Conservation (phyloP, 1,140 invertebrate species). For the Bilobella aurantiaca region DNA sequence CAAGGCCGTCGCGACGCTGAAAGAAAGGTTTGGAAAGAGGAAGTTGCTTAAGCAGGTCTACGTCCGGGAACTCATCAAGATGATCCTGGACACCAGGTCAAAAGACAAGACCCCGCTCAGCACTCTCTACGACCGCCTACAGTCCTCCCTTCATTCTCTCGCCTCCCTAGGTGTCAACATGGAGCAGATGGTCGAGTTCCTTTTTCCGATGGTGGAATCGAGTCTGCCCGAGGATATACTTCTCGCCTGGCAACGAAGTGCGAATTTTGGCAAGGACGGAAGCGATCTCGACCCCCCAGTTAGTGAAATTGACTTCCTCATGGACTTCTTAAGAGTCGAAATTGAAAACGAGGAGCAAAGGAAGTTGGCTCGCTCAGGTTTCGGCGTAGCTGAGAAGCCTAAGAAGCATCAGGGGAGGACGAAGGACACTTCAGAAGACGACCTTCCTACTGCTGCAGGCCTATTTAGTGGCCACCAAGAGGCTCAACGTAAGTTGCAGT, state of each 20-base stretch:
- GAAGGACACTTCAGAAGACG: neutral
- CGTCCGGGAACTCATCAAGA: neutral
- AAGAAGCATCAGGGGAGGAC: neutral
- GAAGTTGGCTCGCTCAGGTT: constrained; percentile 18
- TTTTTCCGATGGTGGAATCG: constrained; percentile 38
- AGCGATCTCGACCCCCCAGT: constrained; percentile 11
- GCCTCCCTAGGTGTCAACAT: constrained; percentile 36
- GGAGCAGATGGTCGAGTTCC: constrained; percentile 36
- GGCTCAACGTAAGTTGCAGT: neutral
- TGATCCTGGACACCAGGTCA: neutral
- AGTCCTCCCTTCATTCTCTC: constrained; percentile 36
- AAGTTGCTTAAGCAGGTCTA: neutral
- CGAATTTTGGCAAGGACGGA: neutral
- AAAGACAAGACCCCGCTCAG: neutral
- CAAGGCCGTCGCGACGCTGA: neutral
- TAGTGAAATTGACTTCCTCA: constrained; percentile 9
- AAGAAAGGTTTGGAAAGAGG: neutral
- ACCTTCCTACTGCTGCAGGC: constrained; percentile 7
- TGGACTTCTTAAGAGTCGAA: constrained; percentile 35
- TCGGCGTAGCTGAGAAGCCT: neutral
- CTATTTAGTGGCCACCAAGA: neutral
- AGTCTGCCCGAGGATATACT: constrained; percentile 37
- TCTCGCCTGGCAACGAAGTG: constrained; percentile 30
- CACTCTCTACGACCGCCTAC: constrained; percentile 36
- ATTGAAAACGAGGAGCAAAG: constrained; percentile 35